phyloP scores from a whole-genome alignment of 92 coral and sea anemone genomes.

The Virgularia gustaviana region DNA sequence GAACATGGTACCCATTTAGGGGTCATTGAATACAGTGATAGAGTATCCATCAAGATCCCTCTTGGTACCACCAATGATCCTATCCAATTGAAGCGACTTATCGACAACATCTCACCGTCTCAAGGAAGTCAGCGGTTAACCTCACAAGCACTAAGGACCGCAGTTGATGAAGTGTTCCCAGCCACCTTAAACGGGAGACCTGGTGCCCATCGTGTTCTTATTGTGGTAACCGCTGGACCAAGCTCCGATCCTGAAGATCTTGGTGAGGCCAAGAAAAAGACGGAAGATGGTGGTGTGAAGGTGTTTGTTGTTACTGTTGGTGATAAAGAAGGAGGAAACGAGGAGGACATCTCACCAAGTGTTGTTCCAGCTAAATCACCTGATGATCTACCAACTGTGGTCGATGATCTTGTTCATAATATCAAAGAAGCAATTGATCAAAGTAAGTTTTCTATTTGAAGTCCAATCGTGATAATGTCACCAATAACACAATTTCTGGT shows the following conservation, averaged over 20 bases:
- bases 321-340: conserved; percentile 11
- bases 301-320: conserved; percentile 54
- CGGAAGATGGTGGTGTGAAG: conserved; percentile 43
- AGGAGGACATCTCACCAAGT: conserved; percentile 15
- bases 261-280: conserved; percentile 36
- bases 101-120: conserved; percentile 25
- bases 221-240: conserved; percentile 26
- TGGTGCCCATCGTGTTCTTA: conserved; percentile 28
- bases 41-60: conserved; percentile 10
- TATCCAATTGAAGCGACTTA: conserved; percentile 5
- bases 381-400: conserved; percentile 28
- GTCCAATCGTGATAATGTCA: too few species aligned
- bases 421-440: conserved; percentile 13
- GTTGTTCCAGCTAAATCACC: background rate
- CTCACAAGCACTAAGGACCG: conserved; percentile 5
- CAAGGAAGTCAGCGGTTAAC: conserved; percentile 26
- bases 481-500: too few species aligned
- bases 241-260: conserved; percentile 38
- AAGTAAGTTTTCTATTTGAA: too few species aligned
- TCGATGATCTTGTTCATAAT: background rate
- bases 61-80: conserved; percentile 23
- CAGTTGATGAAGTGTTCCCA: conserved; percentile 32
- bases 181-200: conserved; percentile 26
- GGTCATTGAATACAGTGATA: conserved; percentile 34
- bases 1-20: conserved; percentile 16